phyloP scores from a whole-genome alignment of 2,113 vertebrate genomes.

The Maccullochella peelii region DNA sequence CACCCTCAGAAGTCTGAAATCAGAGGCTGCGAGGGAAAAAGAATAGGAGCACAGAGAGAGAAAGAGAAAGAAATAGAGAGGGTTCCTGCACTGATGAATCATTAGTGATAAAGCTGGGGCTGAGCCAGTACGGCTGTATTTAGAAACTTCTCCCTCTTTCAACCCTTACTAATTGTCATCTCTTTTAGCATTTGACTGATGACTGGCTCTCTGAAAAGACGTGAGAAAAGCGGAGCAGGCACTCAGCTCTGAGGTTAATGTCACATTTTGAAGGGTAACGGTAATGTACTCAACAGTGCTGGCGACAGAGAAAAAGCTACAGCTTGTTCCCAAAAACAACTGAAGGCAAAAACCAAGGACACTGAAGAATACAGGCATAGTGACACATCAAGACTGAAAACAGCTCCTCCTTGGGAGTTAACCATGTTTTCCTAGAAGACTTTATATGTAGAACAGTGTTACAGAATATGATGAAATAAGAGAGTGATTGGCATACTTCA shows the following conservation, averaged over 20 bases:
- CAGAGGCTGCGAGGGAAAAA: constrained; percentile 60
- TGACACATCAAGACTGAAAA: constrained; percentile 10
- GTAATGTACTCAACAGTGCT: constrained; percentile 39
- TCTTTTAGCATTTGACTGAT: constrained; percentile 76
- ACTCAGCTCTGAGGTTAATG: constrained; percentile 63
- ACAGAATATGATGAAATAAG: neutral
- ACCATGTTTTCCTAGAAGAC: neutral
- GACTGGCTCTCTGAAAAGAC: constrained; percentile 72
- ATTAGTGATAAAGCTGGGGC: constrained; percentile 77
- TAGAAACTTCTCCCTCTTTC: constrained; percentile 81
- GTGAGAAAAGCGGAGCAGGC: constrained; percentile 53
- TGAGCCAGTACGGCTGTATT: constrained; percentile 75
- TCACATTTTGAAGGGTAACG: constrained; percentile 66
- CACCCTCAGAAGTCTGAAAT: constrained; percentile 74
- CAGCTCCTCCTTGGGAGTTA: neutral
- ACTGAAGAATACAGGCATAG: neutral
- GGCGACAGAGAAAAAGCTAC: constrained; percentile 28
- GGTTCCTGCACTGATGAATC: constrained; percentile 80
- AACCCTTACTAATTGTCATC: constrained; percentile 74
- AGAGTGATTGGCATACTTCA: constrained; percentile 38
- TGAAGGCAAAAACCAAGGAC: constrained; percentile 20
- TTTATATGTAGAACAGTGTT: neutral
- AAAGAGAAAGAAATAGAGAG: constrained; percentile 42
- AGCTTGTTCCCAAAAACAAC: constrained; percentile 37
- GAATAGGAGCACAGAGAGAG: constrained; percentile 47